Evolutionary conservation across 2,888 invertebrate species (phyloP).

Genomic region (Crocallis elinguaria): DNA sequence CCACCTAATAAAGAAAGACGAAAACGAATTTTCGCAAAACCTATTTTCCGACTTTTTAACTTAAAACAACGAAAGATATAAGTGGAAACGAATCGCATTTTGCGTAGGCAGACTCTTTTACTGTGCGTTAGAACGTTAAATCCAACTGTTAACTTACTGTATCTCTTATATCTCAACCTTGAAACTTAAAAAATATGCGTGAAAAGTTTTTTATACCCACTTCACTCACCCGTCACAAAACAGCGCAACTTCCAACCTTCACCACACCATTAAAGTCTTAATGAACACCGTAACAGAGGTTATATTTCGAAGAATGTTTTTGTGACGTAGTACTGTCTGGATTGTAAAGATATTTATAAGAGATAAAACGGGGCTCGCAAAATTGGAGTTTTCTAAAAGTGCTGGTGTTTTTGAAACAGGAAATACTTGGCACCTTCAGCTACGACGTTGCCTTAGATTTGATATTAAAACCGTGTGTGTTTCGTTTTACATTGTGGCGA

Average conservation of each 20-base stretch:
- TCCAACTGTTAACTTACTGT: slow-evolving; percentile 18
- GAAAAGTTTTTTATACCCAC: slow-evolving; percentile 25
- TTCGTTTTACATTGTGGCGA: neutral
- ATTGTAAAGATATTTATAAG: slow-evolving; percentile 6
- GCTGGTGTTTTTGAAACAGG: slow-evolving; percentile 24
- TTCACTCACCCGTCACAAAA: neutral
- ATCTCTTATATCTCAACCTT: slow-evolving; percentile 27
- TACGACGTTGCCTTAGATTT: slow-evolving; percentile 16
- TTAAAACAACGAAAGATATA: neutral
- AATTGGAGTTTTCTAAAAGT: slow-evolving; percentile 29
- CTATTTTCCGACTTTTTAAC: neutral
- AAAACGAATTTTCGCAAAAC: too few species aligned
- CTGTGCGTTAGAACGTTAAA: slow-evolving; percentile 16
- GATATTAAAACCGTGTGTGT: slow-evolving; percentile 12
- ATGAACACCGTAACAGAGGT: neutral
- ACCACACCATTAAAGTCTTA: neutral
- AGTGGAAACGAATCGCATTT: neutral
- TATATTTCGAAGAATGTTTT: neutral
- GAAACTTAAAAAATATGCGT: slow-evolving; percentile 35
- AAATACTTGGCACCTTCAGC: slow-evolving; percentile 17
- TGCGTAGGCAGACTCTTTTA: neutral
- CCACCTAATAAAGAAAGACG: too few species aligned
- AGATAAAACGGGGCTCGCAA: slow-evolving; percentile 27
- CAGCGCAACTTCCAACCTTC: neutral
- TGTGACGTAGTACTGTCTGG: neutral